phyloP scores from a whole-genome alignment of 1,140 invertebrate species.

The Rhopalosiphum maidis region DNA sequence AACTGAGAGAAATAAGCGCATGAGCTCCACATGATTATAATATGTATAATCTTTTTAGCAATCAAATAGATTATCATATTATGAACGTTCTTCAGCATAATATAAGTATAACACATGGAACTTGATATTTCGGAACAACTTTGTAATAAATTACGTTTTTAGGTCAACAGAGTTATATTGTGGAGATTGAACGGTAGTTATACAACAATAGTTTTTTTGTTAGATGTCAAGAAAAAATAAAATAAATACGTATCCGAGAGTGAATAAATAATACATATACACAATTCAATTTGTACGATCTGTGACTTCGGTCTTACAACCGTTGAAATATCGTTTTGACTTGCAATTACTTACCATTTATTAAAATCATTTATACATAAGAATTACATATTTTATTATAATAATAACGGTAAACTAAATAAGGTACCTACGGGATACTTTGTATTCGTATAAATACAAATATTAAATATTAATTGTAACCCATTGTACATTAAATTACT shows the following conservation, averaged over 20 bases:
- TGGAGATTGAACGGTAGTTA: conserved; percentile 22
- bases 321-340: background rate
- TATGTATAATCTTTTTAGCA: background rate
- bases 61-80: background rate
- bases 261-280: background rate
- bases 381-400: background rate
- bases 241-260: background rate
- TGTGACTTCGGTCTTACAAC: background rate
- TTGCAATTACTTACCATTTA: background rate
- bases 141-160: conserved; percentile 48
- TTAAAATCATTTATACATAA: background rate
- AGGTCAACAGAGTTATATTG: conserved; percentile 32
- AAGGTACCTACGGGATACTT: background rate
- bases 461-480: background rate
- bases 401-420: background rate
- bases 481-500: background rate
- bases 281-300: background rate
- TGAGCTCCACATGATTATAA: background rate
- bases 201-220: conserved; percentile 15
- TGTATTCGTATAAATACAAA: background rate
- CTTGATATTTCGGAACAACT: conserved; percentile 7
- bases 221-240: background rate
- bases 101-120: background rate
- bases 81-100: background rate
- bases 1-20: background rate